phyloP scores from a whole-genome alignment of 2,888 invertebrate genomes.

The Sylvicola cinctus region DNA sequence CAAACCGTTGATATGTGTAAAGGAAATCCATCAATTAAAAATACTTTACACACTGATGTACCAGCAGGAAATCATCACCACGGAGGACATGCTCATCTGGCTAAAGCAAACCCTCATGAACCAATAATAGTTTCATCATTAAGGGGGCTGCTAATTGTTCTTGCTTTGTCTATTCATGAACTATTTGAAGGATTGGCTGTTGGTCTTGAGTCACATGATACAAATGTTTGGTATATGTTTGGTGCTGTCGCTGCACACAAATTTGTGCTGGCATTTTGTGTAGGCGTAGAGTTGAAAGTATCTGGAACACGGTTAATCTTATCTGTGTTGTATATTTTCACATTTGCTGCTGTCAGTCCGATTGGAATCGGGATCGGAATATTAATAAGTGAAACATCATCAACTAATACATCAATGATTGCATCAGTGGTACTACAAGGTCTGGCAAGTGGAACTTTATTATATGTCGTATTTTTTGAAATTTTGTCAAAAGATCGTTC shows the following conservation, averaged over 20 bases:
- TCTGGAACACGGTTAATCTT: conserved; percentile 41
- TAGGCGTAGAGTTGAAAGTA: conserved; percentile 63
- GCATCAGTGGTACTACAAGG: conserved; percentile 52
- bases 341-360: conserved; percentile 62
- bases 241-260: conserved; percentile 71
- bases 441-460: conserved; percentile 74
- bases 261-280: conserved; percentile 70
- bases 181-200: conserved; percentile 71
- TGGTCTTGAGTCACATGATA: conserved; percentile 43
- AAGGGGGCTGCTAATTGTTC: conserved; percentile 55
- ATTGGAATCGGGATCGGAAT: conserved; percentile 60
- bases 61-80: conserved; percentile 3
- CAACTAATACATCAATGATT: conserved; percentile 35
- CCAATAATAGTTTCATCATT: conserved; percentile 22
- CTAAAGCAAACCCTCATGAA: conserved; percentile 9
- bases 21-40: conserved; percentile 2
- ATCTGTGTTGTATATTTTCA: conserved; percentile 43
- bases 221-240: conserved; percentile 56
- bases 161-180: conserved; percentile 70
- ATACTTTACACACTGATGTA: conserved; percentile 3
- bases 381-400: conserved; percentile 35
- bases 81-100: conserved; percentile 11
- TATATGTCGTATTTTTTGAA: conserved; percentile 95
- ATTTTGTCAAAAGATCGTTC: conserved; percentile 39
- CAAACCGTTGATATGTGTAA: too few species aligned